Evolutionary conservation across 2,113 vertebrate genomes (phyloP), one percentile per base, ranked within the genome.

Genomic region (Nematolebias whitei): DNA sequence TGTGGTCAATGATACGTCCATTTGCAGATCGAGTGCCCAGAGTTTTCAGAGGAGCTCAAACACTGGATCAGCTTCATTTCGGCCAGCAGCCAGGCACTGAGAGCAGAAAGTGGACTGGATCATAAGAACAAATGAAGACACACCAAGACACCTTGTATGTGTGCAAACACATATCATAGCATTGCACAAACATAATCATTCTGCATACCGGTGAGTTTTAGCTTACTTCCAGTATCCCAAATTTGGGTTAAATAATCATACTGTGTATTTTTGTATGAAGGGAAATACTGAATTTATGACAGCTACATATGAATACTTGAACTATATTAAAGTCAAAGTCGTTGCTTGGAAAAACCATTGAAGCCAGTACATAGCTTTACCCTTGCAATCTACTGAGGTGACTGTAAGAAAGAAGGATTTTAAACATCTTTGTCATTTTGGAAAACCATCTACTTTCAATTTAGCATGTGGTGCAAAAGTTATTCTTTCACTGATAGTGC

Each of bases 21-120:
- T 75, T 52, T 68, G 35, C 76, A 92, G 89, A 84, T 92, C 13
- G 83, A 87, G 38, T 90, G 94, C 20, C 95, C 95, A 0, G 92
- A 93, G 56, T 91, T 94, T 59, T 93, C 95, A 0, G 93, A 93
- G 20, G 95, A 96, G 43, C 86, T 96, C 14, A 89, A 88, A 80
- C 93, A 94, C 84, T 96, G 95, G 95, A 88, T 95, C 41, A 87
- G 84, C 67, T 96, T 93, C 83, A 95, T 96, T 5, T 82, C 91
- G 38, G 88, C 91, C 91, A 97, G 91, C 92, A 96, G 95, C 85
- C 93, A 92, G 80, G 92, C 89, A 12, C 90, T 96, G 71, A 91
- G 93, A 54, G 92, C 92, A 0, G 94, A 95, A 83, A 91, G 92
- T 0, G 89, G 91, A 2, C 82, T 92, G 71, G 87, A 92, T 4